A percentile compares a stretch with the other conserved stretches of the same genome.
Conservation (phyloP, 1,140 invertebrate species). For the Aphelenchoides avenae region DNA sequence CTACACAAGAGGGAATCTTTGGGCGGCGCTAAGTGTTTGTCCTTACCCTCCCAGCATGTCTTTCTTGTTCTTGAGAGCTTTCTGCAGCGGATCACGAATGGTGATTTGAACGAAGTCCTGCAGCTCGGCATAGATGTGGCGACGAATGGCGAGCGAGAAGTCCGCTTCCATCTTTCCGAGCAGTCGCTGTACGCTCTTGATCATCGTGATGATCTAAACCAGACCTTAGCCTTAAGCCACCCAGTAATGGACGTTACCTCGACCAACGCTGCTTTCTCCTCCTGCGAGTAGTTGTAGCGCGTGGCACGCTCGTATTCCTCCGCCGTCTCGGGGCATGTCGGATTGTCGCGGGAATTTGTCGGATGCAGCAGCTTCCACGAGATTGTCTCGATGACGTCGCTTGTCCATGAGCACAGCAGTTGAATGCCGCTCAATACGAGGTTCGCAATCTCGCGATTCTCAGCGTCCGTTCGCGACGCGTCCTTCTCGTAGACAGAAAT, state of each 20-base stretch:
- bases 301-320: slow-evolving; percentile 98
- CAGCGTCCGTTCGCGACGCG: slow-evolving; percentile 76
- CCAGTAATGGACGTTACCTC: slow-evolving; percentile 68
- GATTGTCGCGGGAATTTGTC: slow-evolving; percentile 92
- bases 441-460: slow-evolving; percentile 87
- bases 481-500: slow-evolving; percentile 62
- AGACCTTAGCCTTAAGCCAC: slow-evolving; percentile 15
- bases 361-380: slow-evolving; percentile 93
- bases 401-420: slow-evolving; percentile 90
- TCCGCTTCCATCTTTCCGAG: slow-evolving; percentile 97
- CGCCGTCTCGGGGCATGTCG: slow-evolving; percentile 86
- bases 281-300: slow-evolving; percentile 91
- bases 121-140: slow-evolving; percentile 90
- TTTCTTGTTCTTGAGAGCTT: slow-evolving; percentile 96
- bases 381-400: slow-evolving; percentile 84
- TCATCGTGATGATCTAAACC: slow-evolving; percentile 79
- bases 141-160: slow-evolving; percentile 87
- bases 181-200: slow-evolving; percentile 93
- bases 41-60: slow-evolving; percentile 80
- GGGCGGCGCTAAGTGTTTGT: neutral
- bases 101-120: slow-evolving; percentile 93
- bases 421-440: slow-evolving; percentile 85
- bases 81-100: slow-evolving; percentile 84
- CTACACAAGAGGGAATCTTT: slow-evolving; percentile 18
- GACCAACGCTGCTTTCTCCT: slow-evolving; percentile 96